Conservation (phyloP, 1,140 invertebrate species). For the Panonychus citri region DNA sequence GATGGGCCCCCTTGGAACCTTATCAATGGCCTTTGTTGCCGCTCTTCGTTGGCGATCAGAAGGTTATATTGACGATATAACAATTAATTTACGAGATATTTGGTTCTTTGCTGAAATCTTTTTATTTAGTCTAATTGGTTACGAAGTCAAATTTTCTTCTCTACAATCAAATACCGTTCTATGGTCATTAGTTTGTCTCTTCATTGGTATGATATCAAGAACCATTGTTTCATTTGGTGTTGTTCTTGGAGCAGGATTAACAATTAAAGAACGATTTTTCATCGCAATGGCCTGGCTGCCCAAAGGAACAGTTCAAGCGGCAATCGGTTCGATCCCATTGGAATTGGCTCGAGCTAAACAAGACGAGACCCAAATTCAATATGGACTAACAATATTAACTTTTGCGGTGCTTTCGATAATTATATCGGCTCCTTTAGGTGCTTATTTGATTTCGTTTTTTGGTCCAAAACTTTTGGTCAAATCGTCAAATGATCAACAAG, state of each 20-base stretch:
- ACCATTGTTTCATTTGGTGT: conserved; percentile 33
- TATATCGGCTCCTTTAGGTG: conserved; percentile 66
- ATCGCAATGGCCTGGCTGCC: conserved; percentile 72
- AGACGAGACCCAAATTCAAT: conserved; percentile 9
- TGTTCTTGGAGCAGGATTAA: conserved; percentile 39
- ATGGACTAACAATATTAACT: conserved; percentile 27
- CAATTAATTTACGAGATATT: conserved; percentile 57
- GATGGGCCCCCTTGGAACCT: conserved; percentile 47
- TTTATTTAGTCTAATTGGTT: conserved; percentile 67
- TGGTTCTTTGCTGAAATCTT: conserved; percentile 88
- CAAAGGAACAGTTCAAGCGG: conserved; percentile 77
- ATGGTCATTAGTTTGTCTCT: conserved; percentile 17
- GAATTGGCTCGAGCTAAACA: conserved; percentile 31
- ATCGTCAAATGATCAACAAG: no score
- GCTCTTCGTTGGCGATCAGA: conserved; percentile 20
- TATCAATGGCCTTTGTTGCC: conserved; percentile 58
- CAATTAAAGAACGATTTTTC: conserved; percentile 60
- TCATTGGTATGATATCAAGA: conserved; percentile 30
- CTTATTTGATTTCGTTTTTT: conserved; percentile 53
- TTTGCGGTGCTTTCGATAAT: conserved; percentile 65
- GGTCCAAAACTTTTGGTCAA: neutral
- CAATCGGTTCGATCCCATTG: conserved; percentile 47
- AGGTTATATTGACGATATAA: conserved; percentile 30
- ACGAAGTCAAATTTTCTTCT: conserved; percentile 35
- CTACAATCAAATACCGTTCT: conserved; percentile 21